Percentiles rank a stretch among this genome's conserved stretches.
These are phyloP conservation scores for Stomorhina lunata DNA, from an alignment of 2,888 invertebrate species.

Conservation along the genomic window DNA sequence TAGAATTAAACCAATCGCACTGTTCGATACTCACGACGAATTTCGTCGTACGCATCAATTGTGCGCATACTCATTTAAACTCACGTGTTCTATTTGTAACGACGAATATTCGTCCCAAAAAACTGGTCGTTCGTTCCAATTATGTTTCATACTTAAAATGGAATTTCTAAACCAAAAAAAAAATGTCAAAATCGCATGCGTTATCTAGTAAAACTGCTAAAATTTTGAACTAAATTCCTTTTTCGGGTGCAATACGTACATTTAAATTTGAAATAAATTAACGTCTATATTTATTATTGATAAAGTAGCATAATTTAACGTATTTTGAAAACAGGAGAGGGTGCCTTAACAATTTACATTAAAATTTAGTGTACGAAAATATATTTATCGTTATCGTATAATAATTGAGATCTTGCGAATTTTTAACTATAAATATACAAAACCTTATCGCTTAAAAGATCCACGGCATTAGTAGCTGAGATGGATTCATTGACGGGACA, in stretches of 20 bases:
- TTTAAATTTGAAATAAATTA: constrained; percentile 33
- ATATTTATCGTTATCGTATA: neutral
- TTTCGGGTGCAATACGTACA: constrained; percentile 38
- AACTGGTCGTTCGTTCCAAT: no score
- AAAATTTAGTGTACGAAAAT: neutral
- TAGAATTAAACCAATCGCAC: no score
- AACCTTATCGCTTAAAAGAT: constrained; percentile 76
- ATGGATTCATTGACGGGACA: constrained; percentile 81
- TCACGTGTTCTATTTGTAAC: no score
- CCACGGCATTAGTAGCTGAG: constrained; percentile 70
- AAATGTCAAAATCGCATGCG: constrained; percentile 12
- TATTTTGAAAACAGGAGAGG: constrained; percentile 46
- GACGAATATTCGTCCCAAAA: no score
- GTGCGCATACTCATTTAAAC: no score
- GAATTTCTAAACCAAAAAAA: neutral
- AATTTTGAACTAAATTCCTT: constrained; percentile 7
- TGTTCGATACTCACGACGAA: no score
- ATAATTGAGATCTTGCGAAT: constrained; percentile 51
- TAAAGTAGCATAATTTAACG: constrained; percentile 23
- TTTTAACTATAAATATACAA: constrained; percentile 70
- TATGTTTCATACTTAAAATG: no score
- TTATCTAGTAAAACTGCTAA: neutral
- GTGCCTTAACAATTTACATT: constrained; percentile 32
- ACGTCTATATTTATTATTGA: no score
- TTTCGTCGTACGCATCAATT: no score